A percentile compares a stretch with the other conserved stretches of the same genome.
These are phyloP conservation scores for Argentina silus DNA, from an alignment of 2,797 vertebrate species.

Conservation along the genomic window DNA sequence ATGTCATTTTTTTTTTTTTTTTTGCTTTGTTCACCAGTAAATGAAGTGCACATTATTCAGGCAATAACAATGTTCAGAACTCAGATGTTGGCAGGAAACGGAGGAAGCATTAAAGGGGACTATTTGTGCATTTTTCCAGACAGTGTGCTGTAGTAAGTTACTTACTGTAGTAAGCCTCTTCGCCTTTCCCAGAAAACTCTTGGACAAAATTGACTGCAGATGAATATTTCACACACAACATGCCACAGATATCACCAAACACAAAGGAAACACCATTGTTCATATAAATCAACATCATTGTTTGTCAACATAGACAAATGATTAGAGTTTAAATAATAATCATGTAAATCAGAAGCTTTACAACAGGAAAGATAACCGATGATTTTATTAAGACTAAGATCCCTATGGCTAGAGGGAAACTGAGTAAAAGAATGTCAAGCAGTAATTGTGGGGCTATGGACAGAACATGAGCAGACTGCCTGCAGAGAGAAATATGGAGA, in stretches of 20 bases:
- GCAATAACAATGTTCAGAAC: slow-evolving; percentile 33
- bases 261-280: not conserved
- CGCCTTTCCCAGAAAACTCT: slow-evolving; percentile 32
- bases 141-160: slow-evolving; percentile 41
- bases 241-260: slow-evolving; percentile 2
- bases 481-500: not conserved
- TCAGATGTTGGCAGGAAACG: slow-evolving; percentile 37
- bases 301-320: not conserved
- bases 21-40: slow-evolving; percentile 26
- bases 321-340: not conserved
- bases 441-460: not conserved
- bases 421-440: not conserved
- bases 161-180: slow-evolving; percentile 40
- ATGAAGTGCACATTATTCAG: slow-evolving; percentile 19
- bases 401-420: not conserved
- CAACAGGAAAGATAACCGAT: not conserved
- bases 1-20: slow-evolving; percentile 22
- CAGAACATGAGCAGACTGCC: not conserved
- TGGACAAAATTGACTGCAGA: not conserved
- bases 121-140: slow-evolving; percentile 49
- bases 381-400: not conserved
- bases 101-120: slow-evolving; percentile 46
- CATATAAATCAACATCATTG: not conserved
- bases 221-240: not conserved
- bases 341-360: not conserved